Evolutionary conservation across 2,888 invertebrate genomes (phyloP).

Genomic region (Agrenia bidenticulata): DNA sequence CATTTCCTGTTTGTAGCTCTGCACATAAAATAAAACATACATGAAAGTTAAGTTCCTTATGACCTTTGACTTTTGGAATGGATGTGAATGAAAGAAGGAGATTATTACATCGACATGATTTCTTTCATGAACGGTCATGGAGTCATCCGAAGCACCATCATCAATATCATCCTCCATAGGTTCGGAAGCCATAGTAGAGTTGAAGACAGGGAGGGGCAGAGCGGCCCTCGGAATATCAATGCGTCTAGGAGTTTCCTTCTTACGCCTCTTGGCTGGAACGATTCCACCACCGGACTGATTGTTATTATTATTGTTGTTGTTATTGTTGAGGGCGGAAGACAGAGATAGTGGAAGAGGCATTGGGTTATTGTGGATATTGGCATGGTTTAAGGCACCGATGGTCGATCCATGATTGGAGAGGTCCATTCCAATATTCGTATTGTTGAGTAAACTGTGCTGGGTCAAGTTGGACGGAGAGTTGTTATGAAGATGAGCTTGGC

Average conservation of each 20-base stretch:
- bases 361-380: constrained; percentile 32
- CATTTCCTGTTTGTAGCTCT: background rate
- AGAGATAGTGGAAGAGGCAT: constrained; percentile 36
- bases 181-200: constrained; percentile 39
- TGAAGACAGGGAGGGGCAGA: constrained; percentile 40
- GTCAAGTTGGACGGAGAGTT: constrained; percentile 18
- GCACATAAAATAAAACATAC: too few relatives aligned
- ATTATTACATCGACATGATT: constrained; percentile 50
- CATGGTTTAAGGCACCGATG: constrained; percentile 23
- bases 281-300: background rate
- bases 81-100: too few relatives aligned
- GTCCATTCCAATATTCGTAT: constrained; percentile 47
- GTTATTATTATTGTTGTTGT: constrained; percentile 11
- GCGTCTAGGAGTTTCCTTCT: constrained; percentile 53
- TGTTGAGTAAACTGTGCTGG: constrained; percentile 4
- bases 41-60: background rate
- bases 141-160: constrained; percentile 36
- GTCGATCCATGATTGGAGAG: constrained; percentile 48
- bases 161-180: background rate
- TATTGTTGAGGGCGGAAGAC: constrained; percentile 24
- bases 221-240: constrained; percentile 48
- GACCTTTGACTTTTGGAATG: too few relatives aligned
- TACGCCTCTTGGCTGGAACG: constrained; percentile 47
- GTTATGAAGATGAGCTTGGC: constrained; percentile 14
- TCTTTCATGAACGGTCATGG: constrained; percentile 52